A percentile compares a stretch with the other conserved stretches of the same genome.
Conservation (phyloP, 2,888 invertebrate genomes). For the Drosophila siamana region DNA sequence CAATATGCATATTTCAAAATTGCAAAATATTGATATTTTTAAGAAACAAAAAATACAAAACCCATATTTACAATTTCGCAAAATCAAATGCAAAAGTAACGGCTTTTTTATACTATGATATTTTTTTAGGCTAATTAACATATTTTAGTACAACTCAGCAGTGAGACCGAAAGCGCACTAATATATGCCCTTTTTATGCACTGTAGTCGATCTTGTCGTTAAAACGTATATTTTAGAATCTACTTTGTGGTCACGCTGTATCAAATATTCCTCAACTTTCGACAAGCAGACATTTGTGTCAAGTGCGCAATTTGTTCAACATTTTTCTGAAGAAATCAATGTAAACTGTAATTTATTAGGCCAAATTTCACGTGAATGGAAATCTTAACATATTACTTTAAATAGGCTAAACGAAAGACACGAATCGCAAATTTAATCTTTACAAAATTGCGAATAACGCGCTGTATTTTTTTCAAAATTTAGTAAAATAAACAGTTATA, state of each 20-base stretch:
- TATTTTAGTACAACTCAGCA: neutral
- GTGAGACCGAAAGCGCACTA: neutral
- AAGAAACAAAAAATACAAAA: neutral
- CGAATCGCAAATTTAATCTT: neutral
- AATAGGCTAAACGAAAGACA: neutral
- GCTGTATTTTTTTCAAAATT: neutral
- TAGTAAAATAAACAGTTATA: conserved; percentile 16
- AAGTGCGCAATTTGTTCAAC: conserved; percentile 46
- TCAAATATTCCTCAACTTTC: conserved; percentile 34
- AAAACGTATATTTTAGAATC: neutral
- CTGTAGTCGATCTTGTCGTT: neutral
- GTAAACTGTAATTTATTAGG: neutral
- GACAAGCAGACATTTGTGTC: conserved; percentile 32
- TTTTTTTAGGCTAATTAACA: neutral
- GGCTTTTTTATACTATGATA: no score
- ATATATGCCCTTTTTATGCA: neutral
- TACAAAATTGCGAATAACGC: neutral
- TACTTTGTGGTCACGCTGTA: neutral
- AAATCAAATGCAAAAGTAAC: no score
- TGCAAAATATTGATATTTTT: neutral
- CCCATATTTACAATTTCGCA: no score
- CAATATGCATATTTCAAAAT: no score
- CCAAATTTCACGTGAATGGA: conserved; percentile 5
- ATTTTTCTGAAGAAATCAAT: conserved; percentile 39
- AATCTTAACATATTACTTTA: neutral